Base-by-base conservation (phyloP, 2,797 vertebrate species). In the Anableps anableps region DNA sequence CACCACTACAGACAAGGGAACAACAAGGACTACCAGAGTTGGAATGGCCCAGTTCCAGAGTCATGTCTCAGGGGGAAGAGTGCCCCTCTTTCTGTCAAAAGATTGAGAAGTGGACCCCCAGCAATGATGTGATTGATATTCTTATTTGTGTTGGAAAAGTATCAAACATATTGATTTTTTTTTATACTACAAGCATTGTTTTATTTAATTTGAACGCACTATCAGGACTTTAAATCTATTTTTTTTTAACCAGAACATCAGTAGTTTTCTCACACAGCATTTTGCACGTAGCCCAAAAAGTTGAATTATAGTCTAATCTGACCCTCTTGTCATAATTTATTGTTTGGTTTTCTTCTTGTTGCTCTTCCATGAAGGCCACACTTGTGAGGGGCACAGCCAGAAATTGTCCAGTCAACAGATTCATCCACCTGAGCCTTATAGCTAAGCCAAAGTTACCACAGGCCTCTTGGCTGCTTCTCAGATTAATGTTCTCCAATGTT, bases 1-100 rank as follows among this genome's bases (percentile, higher is more conserved):
- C 21, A 68, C 29, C 58, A 29, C 21, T 51, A n/a, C 70, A 58
- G 55, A 64, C 38, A n/a, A 47, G 43, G 68, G 53, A 71, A 74
- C 75, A 81, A 23, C 31, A 73, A 71, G 26, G 38, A 41, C 72
- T 43, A n/a, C 19, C 60, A 29, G 16, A 14, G 38, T 23, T 72
- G n/a, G 48, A 34, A 31, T 7, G 29, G 58, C 38, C 38, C 5
- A 64, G n/a, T 1, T 13, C 13, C 23, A 38, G 41, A 43, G 38
- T 14, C 68, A 1, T 16, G 26, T 68, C 21, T 26, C 26, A n/a
- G 23, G 38, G 5, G 41, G 13, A n/a, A 8, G 68, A 45, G 41
- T 0, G 41, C 13, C n/a, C 41, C 11, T 45, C 38, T 45, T 11
- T 9, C 68, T 43, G n/a, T 68, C 4, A 41, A 17, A 17, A 64